These are phyloP conservation scores for Drosophila sp. DNA, from an alignment of 1,140 invertebrate genomes.

Conservation along the genomic window DNA sequence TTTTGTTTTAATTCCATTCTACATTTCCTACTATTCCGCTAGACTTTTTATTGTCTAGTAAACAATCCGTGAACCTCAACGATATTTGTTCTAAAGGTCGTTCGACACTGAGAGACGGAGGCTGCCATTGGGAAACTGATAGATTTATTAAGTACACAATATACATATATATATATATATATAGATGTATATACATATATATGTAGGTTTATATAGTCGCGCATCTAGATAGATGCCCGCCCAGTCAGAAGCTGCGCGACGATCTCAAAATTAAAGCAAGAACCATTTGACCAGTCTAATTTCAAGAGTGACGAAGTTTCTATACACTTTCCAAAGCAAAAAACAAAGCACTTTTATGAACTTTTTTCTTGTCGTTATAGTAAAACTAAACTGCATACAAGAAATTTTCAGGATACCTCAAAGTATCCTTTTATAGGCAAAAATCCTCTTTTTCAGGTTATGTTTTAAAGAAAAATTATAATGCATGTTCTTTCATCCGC, in stretches of 20 bases:
- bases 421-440: too few species aligned
- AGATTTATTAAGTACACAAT: constrained; percentile 13
- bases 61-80: background rate
- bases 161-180: background rate
- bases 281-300: background rate
- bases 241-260: constrained; percentile 5
- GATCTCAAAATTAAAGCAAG: background rate
- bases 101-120: background rate
- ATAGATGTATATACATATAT: background rate
- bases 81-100: constrained; percentile 4
- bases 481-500: too few species aligned
- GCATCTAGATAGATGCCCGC: constrained; percentile 5
- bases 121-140: constrained; percentile 5
- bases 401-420: too few species aligned
- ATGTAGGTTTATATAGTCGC: background rate
- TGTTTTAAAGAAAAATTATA: too few species aligned
- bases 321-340: background rate
- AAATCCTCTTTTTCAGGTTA: too few species aligned
- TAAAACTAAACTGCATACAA: too few species aligned
- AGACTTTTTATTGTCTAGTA: background rate
- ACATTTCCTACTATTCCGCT: background rate
- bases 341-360: too few species aligned
- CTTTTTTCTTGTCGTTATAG: too few species aligned
- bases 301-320: background rate
- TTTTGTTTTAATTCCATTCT: background rate